Evolutionary conservation across 2,797 vertebrate species (phyloP).

Genomic region (Benthosema pterotum): DNA sequence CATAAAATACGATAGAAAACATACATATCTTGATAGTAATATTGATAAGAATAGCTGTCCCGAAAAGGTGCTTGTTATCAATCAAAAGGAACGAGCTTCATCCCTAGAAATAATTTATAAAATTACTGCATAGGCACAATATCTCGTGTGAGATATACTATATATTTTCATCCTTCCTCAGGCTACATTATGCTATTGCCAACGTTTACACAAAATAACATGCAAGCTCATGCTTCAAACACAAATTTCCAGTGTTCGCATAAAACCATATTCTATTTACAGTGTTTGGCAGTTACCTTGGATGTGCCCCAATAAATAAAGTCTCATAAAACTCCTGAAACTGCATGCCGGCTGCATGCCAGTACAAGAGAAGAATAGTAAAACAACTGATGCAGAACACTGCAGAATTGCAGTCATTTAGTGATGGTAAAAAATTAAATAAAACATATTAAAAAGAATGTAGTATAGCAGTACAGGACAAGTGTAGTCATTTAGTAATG

Average conservation of each 20-base stretch:
- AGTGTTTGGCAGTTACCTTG: slow-evolving; percentile 23
- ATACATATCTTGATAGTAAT: no score
- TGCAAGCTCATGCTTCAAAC: background rate
- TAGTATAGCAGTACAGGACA: no score
- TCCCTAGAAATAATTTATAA: no score
- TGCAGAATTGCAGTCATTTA: background rate
- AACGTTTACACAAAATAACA: slow-evolving; percentile 6
- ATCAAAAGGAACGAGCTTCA: no score
- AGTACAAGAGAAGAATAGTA: no score
- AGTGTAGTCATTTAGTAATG: no score
- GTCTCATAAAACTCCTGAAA: background rate
- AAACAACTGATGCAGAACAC: background rate
- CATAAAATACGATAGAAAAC: no score
- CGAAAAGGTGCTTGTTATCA: no score
- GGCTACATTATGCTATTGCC: slow-evolving; percentile 1
- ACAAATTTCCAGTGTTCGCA: background rate
- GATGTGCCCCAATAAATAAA: background rate
- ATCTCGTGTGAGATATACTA: background rate
- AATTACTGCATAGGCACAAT: background rate
- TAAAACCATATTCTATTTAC: slow-evolving; percentile 8
- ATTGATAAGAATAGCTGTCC: no score
- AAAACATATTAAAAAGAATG: background rate
- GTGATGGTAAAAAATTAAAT: background rate
- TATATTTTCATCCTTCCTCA: background rate
- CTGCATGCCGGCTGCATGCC: no score